Base-by-base conservation (phyloP, 2,797 vertebrate genomes). In the Acanthurus tractus region DNA sequence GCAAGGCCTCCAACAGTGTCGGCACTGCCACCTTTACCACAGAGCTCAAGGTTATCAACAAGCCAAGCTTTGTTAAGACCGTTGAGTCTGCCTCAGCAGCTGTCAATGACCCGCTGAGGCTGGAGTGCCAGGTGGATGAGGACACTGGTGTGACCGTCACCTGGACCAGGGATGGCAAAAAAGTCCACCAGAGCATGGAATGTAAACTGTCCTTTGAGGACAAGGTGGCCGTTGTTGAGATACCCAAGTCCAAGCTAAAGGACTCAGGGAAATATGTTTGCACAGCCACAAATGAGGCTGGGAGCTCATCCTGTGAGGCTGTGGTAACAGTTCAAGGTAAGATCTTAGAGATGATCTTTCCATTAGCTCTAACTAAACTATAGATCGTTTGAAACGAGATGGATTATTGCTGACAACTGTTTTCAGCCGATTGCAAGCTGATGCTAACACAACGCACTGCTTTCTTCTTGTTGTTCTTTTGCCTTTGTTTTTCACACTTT, bases 71-170 rank as follows among this genome's bases (percentile, higher is more conserved):
- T 88, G 93, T 97, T 85, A 98, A 96, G 93, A 93, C 92, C 52
- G 82, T 97, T 87, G 95, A 97, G 75, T 83, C 96, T 1, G 92
- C 90, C 23, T 96, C 97, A 67, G 94, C 96, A 3, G 96, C 97
- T 53, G 94, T 99, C 89, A 97, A 96, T 87, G 96, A 96, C 84
- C 95, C 93, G 64, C 86, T 99, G 82, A 96, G 70, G 73, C 96
- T 99, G 86, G 98, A 99, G 90, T 97, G 97, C 86, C 97, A 98
- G 92, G 94, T 99, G 89, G 96, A 99, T 54, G 98, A 99, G 95
- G 98, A 99, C 88, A 97, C 95, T 85, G 97, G 97, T 91, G 98
- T 99, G 77, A 95, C 93, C 0, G 81, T 98, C 76, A 90, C 86
- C 2, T 99, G 98, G 98, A 97, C 91, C 76, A 98, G 97, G 86